These are phyloP conservation scores for Megamerina dolium DNA, from an alignment of 2,888 invertebrate species.

Conservation along the genomic window DNA sequence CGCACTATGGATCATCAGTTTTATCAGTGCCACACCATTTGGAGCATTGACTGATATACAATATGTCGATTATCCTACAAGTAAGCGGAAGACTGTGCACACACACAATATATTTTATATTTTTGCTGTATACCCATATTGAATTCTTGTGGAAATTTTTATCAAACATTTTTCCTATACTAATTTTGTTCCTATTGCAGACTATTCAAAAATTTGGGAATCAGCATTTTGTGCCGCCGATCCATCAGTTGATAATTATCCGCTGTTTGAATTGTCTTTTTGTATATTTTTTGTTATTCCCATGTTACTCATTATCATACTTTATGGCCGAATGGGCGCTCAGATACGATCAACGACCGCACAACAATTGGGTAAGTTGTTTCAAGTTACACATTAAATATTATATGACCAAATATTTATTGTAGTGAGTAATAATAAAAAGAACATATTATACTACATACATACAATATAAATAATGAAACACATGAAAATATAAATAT, in stretches of 20 bases:
- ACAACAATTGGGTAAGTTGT: slow-evolving; percentile 48
- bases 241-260: slow-evolving; percentile 56
- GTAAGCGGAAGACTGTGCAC: slow-evolving; percentile 44
- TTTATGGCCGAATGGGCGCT: slow-evolving; percentile 74
- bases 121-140: background rate
- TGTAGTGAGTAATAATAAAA: too few relatives aligned
- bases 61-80: slow-evolving; percentile 67
- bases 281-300: slow-evolving; percentile 76
- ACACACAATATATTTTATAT: background rate
- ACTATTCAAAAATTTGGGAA: slow-evolving; percentile 55
- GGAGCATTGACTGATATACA: slow-evolving; percentile 68
- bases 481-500: too few relatives aligned
- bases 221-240: slow-evolving; percentile 78
- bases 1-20: slow-evolving; percentile 69
- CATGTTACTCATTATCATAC: slow-evolving; percentile 64
- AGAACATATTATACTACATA: too few relatives aligned
- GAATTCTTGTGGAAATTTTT: background rate
- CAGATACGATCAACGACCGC: slow-evolving; percentile 57
- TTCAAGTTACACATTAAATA: too few relatives aligned
- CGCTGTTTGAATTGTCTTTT: slow-evolving; percentile 74
- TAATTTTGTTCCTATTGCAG: too few relatives aligned
- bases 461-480: too few relatives aligned
- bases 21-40: slow-evolving; percentile 71
- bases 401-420: too few relatives aligned
- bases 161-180: too few relatives aligned